These are phyloP conservation scores for Phyllostomus hastatus DNA, from an alignment of 2,113 vertebrate genomes.

Conservation along the genomic window DNA sequence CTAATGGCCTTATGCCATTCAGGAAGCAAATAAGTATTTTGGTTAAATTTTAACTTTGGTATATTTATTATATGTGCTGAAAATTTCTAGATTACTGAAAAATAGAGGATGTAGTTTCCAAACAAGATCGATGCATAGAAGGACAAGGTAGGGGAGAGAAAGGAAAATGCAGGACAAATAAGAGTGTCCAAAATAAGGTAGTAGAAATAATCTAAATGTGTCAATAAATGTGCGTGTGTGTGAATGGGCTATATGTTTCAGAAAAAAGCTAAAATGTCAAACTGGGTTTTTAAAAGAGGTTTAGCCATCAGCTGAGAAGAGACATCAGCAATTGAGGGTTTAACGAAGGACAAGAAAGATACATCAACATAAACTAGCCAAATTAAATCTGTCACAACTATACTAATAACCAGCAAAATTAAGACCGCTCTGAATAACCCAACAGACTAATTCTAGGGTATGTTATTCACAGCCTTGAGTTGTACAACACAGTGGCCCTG, in stretches of 20 bases:
- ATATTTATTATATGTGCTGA: neutral
- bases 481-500: neutral
- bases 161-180: neutral
- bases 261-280: neutral
- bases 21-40: neutral
- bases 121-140: neutral
- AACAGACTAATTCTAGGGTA: neutral
- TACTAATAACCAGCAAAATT: neutral
- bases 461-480: neutral
- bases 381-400: neutral
- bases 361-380: neutral
- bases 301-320: neutral
- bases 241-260: neutral
- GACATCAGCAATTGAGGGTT: neutral
- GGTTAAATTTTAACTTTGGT: neutral
- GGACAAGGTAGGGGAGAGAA: neutral
- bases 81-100: neutral
- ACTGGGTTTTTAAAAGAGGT: slow-evolving; percentile 22
- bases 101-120: neutral
- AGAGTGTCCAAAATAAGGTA: neutral
- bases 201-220: neutral
- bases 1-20: neutral
- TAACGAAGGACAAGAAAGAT: neutral
- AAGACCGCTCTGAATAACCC: neutral
- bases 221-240: neutral